Percentiles rank a stretch among this genome's conserved stretches.
phyloP scores from a whole-genome alignment of 2,113 vertebrate species.

The Microcebus griseorufus region DNA sequence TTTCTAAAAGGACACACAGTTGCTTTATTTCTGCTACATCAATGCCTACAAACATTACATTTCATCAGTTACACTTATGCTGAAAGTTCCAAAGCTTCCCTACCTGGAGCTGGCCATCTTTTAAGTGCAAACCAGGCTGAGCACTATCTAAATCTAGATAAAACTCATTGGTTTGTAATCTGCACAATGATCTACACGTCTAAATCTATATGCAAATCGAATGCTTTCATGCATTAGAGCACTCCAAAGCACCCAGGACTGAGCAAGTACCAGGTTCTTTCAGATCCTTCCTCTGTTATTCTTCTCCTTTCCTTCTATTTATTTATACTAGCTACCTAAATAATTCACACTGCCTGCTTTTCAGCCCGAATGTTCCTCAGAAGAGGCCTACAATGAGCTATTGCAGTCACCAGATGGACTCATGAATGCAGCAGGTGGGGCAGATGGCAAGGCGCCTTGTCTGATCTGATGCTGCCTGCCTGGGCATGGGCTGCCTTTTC shows the following conservation, averaged over 20 bases:
- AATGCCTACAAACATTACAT: slow-evolving; percentile 78
- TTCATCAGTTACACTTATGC: slow-evolving; percentile 83
- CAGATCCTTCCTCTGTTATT: slow-evolving; percentile 47
- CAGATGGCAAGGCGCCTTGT: slow-evolving; percentile 90
- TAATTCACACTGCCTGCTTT: slow-evolving; percentile 89
- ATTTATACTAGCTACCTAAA: slow-evolving; percentile 88
- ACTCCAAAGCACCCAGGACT: slow-evolving; percentile 85
- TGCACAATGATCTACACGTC: slow-evolving; percentile 88
- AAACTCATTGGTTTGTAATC: slow-evolving; percentile 89
- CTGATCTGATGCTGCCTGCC: slow-evolving; percentile 88
- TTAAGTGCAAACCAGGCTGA: slow-evolving; percentile 86
- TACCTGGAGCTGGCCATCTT: slow-evolving; percentile 85
- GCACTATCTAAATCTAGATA: slow-evolving; percentile 88
- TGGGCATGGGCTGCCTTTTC: slow-evolving; percentile 83
- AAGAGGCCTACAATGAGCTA: slow-evolving; percentile 85
- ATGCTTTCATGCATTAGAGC: slow-evolving; percentile 83
- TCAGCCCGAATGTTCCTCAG: slow-evolving; percentile 80
- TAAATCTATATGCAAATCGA: slow-evolving; percentile 91
- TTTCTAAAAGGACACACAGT: slow-evolving; percentile 77
- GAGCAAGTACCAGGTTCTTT: slow-evolving; percentile 27
- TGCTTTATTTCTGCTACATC: slow-evolving; percentile 82
- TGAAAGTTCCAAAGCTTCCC: slow-evolving; percentile 79
- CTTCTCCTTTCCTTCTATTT: slow-evolving; percentile 79
- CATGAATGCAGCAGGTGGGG: slow-evolving; percentile 91
- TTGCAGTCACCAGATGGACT: slow-evolving; percentile 91